These are phyloP conservation scores for Ceratitis capitata DNA, from an alignment of 1,140 invertebrate species.

Conservation along the genomic window DNA sequence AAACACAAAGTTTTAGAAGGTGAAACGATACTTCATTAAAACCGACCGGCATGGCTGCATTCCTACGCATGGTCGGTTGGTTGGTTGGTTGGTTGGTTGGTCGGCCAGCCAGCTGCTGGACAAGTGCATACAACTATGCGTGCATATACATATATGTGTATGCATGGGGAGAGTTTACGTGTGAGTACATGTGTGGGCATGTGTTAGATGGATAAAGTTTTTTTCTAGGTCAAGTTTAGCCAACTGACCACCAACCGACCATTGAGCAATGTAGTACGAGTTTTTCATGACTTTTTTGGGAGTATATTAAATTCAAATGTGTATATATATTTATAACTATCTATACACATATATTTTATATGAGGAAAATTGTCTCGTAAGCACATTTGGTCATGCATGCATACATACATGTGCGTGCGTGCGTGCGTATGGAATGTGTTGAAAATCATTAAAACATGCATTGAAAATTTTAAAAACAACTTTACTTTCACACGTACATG, in stretches of 20 bases:
- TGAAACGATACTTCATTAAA: no score
- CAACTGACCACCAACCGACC: not conserved
- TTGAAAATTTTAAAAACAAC: not conserved
- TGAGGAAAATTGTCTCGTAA: no score
- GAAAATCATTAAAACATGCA: not conserved
- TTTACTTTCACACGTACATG: conserved; percentile 7
- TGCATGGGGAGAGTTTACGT: not conserved
- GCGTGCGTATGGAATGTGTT: not conserved
- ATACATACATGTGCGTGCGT: not conserved
- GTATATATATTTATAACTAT: no score
- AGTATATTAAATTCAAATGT: no score
- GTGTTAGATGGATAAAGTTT: not conserved
- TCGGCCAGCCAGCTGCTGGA: no score
- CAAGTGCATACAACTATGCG: not conserved
- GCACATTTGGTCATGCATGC: not conserved
- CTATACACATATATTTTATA: no score
- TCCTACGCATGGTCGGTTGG: no score
- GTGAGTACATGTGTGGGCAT: no score
- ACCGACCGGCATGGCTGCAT: no score
- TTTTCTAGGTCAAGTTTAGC: conserved; percentile 12
- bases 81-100: no score
- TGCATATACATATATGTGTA: not conserved
- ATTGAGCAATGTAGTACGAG: not conserved
- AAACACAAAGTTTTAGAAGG: no score
- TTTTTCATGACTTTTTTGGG: not conserved